Percentiles rank a stretch among this genome's conserved stretches.
These are phyloP conservation scores for Reinhardtius hippoglossoides DNA, from an alignment of 2,113 vertebrate genomes.

Conservation along the genomic window DNA sequence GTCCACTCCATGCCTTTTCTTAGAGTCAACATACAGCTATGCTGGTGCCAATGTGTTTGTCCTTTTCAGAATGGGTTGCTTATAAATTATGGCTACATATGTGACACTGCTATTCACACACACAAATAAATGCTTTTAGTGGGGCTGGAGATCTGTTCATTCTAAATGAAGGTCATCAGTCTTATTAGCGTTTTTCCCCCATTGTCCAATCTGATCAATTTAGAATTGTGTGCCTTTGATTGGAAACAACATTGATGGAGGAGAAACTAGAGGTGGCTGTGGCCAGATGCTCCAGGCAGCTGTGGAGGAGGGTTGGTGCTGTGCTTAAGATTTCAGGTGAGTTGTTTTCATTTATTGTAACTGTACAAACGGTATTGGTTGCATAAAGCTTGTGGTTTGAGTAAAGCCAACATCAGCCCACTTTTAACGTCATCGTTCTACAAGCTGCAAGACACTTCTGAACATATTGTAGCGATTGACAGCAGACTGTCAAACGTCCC, in stretches of 20 bases:
- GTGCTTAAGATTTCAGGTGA: not conserved
- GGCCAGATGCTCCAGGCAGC: no score
- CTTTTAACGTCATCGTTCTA: not conserved
- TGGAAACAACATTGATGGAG: no score
- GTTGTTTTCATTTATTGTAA: not conserved
- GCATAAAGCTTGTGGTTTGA: not conserved
- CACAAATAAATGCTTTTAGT: not conserved
- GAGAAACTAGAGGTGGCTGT: no score
- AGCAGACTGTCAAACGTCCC: not conserved
- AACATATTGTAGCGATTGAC: not conserved
- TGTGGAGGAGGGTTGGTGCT: not conserved
- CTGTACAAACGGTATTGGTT: not conserved
- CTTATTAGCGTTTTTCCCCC: no score
- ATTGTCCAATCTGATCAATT: no score
- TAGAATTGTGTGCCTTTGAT: no score
- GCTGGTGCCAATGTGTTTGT: not conserved
- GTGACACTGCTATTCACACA: not conserved
- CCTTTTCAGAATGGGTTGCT: not conserved
- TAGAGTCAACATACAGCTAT: not conserved
- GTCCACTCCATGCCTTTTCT: not conserved
- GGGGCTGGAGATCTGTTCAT: not conserved
- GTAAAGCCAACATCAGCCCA: not conserved
- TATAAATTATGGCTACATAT: not conserved
- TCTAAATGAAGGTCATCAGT: not conserved
- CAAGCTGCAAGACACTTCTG: not conserved